A percentile compares a stretch with the other conserved stretches of the same genome.
Evolutionary conservation across 2,888 invertebrate genomes (phyloP).

Genomic region (Orchesellides sinensis): DNA sequence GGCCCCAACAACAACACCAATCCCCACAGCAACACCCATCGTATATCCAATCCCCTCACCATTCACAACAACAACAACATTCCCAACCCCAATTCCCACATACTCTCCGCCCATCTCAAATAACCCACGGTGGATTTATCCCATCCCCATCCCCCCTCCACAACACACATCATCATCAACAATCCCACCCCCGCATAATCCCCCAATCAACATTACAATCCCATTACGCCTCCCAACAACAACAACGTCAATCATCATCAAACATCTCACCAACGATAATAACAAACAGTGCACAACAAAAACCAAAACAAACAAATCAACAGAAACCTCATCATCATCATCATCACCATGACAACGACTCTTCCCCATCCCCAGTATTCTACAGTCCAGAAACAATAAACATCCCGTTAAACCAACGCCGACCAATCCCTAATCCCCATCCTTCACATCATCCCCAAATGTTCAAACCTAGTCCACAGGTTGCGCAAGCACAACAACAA

Average conservation of each 20-base stretch:
- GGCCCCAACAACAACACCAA: not conserved
- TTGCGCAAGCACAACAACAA: not conserved
- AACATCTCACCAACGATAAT: not conserved
- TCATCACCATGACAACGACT: not conserved
- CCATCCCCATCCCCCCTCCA: conserved; percentile 5
- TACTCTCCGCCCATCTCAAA: conserved; percentile 76
- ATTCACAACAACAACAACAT: conserved; percentile 28
- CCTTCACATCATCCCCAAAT: conserved; percentile 76
- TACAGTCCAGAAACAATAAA: conserved; percentile 92
- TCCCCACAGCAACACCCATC: not conserved
- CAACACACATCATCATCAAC: conserved; percentile 2
- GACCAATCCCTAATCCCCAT: conserved; percentile 79
- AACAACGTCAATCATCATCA: no score
- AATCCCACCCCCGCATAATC: conserved; percentile 7
- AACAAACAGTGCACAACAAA: conserved; percentile 1
- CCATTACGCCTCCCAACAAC: conserved; percentile 19
- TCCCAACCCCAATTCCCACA: conserved; percentile 74
- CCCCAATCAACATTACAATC: not conserved
- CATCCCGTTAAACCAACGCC: conserved; percentile 88
- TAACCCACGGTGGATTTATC: conserved; percentile 73
- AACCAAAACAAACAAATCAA: not conserved
- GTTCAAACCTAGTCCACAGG: conserved; percentile 71
- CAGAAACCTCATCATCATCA: not conserved
- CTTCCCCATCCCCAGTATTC: conserved; percentile 81
- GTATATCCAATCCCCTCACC: not conserved